A percentile compares a stretch with the other conserved stretches of the same genome.
These are phyloP conservation scores for Ophion obscuratus DNA, from an alignment of 2,888 invertebrate genomes.

Conservation along the genomic window DNA sequence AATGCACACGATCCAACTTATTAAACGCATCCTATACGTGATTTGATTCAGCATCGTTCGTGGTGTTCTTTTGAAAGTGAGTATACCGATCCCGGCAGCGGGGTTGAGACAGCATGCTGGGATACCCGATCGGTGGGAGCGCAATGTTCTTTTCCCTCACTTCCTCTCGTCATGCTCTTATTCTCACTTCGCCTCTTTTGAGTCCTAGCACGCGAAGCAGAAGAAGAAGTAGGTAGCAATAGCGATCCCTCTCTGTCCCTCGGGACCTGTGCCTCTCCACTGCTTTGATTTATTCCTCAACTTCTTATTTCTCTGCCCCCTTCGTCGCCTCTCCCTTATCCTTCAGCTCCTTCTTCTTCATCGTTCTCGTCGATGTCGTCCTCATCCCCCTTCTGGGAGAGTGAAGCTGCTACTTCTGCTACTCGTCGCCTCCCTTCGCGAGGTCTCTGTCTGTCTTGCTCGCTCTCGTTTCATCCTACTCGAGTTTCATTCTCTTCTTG, in stretches of 20 bases:
- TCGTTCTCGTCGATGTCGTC: conserved; percentile 41
- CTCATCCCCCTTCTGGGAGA: conserved; percentile 54
- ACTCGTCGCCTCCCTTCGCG: conserved; percentile 49
- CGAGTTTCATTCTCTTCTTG: conserved; percentile 42
- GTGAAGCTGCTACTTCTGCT: conserved; percentile 61
- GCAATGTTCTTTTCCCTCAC: conserved; percentile 64
- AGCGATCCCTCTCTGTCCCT: conserved; percentile 59
- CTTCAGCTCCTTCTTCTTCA: conserved; percentile 54
- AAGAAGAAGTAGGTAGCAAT: conserved; percentile 31
- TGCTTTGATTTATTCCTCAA: conserved; percentile 64
- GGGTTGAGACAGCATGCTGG: conserved; percentile 76
- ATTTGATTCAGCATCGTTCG: conserved; percentile 72
- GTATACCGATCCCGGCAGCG: conserved; percentile 34
- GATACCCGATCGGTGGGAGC: conserved; percentile 77
- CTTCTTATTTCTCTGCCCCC: conserved; percentile 69
- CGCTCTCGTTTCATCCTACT: conserved; percentile 2
- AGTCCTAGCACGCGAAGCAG: conserved; percentile 40
- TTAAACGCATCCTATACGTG: conserved; percentile 71
- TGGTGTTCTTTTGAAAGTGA: conserved; percentile 9
- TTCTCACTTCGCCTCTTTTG: conserved; percentile 67
- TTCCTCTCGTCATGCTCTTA: conserved; percentile 66
- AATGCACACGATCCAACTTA: conserved; percentile 15
- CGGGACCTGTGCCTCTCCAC: conserved; percentile 59
- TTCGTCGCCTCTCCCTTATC: conserved; percentile 65
- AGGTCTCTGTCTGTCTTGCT: not conserved